Evolutionary conservation across 2,113 vertebrate genomes (phyloP), one percentile per base, ranked within the genome.

Genomic region (Gadus chalcogrammus): DNA sequence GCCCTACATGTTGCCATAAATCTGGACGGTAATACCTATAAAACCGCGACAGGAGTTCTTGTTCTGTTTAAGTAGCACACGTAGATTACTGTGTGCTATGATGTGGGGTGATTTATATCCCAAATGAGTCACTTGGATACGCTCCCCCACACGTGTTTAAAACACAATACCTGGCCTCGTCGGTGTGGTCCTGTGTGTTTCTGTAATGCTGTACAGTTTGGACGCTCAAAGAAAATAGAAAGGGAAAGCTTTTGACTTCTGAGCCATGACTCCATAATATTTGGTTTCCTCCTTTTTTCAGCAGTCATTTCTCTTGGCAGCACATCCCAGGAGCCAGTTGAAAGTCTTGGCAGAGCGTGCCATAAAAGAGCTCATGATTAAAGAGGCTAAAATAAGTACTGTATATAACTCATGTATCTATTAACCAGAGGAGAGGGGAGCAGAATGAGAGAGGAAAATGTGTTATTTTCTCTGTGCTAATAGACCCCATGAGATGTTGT

Each of bases 221-320:
- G 78, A 66, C 69, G 68, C 80, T 85, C 71, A 84, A 80, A 88
- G 73, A 66, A 74, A 74, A 60, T 38, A 74, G 75, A 71, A 79
- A 80, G 87, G 75, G 82, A 84, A 84, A 81, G 70, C 79, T 81
- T 90, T 87, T 65, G 81, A 84, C 81, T 85, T 85, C 75, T 76
- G 82, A 76, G 74, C 82, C 80, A 77, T 79, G 83, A 84, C 77
- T 85, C 79, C 82, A 82, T 82, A 88, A 87, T 88, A 88, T 90
- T 90, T 88, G 74, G 86, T 89, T 90, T 89, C 86, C 86, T 82
- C 76, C 86, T 75, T 84, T 90, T 75, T 83, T 90, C 88, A 88
- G 88, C 84, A 88, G 88, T 90, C 87, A 90, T 89, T 91, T 89
- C 84, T 88, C 81, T 90, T 92, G 90, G 90, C 89, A 90, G 77